Evolutionary conservation across 2,113 vertebrate genomes (phyloP).

Genomic region (Dissostichus mawsoni): DNA sequence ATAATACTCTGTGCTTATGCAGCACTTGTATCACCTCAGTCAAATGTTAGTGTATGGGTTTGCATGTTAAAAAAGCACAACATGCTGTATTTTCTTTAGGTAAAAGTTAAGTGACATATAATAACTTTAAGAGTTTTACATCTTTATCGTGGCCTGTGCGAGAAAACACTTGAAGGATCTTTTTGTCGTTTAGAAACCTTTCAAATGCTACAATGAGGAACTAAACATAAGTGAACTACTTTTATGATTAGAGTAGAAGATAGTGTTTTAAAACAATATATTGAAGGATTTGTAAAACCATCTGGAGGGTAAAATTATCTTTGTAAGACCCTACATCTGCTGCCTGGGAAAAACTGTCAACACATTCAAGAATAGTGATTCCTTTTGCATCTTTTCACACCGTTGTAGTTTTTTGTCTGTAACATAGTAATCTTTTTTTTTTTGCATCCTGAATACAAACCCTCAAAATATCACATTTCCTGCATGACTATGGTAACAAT

Average conservation of each 20-base stretch:
- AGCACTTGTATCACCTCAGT: neutral
- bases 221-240: slow-evolving; percentile 9
- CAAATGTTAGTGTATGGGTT: neutral
- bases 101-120: neutral
- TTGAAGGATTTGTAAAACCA: slow-evolving; percentile 44
- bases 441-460: neutral
- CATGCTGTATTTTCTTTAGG: neutral
- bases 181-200: slow-evolving; percentile 13
- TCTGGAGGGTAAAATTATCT: slow-evolving; percentile 32
- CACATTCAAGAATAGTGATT: slow-evolving; percentile 26
- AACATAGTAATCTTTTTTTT: neutral
- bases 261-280: slow-evolving; percentile 29
- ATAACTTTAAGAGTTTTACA: neutral
- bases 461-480: neutral
- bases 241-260: slow-evolving; percentile 16
- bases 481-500: neutral
- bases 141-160: neutral
- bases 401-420: slow-evolving; percentile 19
- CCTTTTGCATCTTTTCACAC: slow-evolving; percentile 8
- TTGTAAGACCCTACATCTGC: slow-evolving; percentile 32
- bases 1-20: neutral
- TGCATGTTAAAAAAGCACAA: neutral
- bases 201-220: slow-evolving; percentile 2
- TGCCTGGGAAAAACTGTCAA: slow-evolving; percentile 12
- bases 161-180: neutral